phyloP scores from a whole-genome alignment of 2,797 vertebrate species.

The Anguilla megastoma region DNA sequence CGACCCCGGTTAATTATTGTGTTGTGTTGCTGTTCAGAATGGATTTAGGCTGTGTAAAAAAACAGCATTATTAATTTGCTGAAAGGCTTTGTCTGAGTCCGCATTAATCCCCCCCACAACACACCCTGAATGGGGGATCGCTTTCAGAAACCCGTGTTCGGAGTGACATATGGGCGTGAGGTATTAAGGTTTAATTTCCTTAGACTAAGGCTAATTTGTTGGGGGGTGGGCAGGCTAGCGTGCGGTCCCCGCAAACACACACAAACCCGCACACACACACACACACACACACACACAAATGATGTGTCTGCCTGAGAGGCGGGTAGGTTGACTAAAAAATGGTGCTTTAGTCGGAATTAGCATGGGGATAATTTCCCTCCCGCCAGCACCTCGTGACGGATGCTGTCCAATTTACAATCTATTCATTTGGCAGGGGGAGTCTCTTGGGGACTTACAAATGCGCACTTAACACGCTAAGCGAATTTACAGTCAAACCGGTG shows the following conservation, averaged over 20 bases:
- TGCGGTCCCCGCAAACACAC: not conserved
- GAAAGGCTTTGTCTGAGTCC: not conserved
- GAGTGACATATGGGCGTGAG: constrained; percentile 7
- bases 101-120: not conserved
- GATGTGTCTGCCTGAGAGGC: not conserved
- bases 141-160: not conserved
- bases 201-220: not conserved
- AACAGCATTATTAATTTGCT: constrained; percentile 23
- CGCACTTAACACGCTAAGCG: not conserved
- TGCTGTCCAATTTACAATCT: not conserved
- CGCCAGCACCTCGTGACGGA: not conserved
- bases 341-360: not conserved
- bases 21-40: not conserved
- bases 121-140: not conserved
- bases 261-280: too few relatives aligned
- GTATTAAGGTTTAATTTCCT: not conserved
- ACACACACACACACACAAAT: not conserved
- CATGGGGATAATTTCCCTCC: not conserved
- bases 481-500: not conserved
- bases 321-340: not conserved
- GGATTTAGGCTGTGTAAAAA: not conserved
- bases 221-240: not conserved
- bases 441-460: not conserved
- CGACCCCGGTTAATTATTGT: constrained; percentile 24
- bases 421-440: not conserved